Base-by-base conservation (phyloP, 2,888 invertebrate genomes). In the Pharmacophagus antenor region DNA sequence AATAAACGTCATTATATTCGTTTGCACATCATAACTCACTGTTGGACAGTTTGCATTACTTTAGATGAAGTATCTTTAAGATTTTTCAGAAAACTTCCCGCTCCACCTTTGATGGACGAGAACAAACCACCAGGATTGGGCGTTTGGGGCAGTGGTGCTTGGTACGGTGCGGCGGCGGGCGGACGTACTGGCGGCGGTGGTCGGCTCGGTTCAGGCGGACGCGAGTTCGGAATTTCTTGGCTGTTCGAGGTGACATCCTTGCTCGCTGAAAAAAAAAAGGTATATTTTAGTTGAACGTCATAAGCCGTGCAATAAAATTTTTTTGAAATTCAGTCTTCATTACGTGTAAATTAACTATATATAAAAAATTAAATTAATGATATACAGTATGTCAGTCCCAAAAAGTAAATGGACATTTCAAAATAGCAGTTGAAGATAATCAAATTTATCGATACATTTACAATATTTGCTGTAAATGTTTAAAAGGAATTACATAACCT, bases 11-110 rank as follows among this genome's bases (percentile, higher is more conserved):
- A n/a, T n/a, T n/a, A n/a, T n/a, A n/a, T n/a, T n/a, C n/a, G n/a
- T n/a, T n/a, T n/a, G n/a, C n/a, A n/a, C n/a, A n/a, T n/a, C 37
- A 21, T 31, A 50, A 92, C 94, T 93, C 79, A 95, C 93, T 97
- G 97, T 81, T 97, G 97, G 66, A 99, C 97, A 41, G 98, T 97
- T 80, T 98, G 97, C 95, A 99, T 98, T 46, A 99, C 98, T 92
- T 98, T 98, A 41, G 95, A 95, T 20, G 98, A 98, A 0, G 98
- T 98, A 76, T 99, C 99, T 82, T 98, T 98, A 25, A 99, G 88
- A 77, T 98, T 98, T 76, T 97, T 98, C 63, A 99, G 91, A 72
- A 98, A 94, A 74, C 95, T 97, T 2, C 98, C 97, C 21, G 98
- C 98, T 53, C 98, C 98, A 22, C 98, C 98, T 79, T 94, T 95